Base-by-base conservation (phyloP, 2,797 vertebrate genomes). In the Manis javanica region DNA sequence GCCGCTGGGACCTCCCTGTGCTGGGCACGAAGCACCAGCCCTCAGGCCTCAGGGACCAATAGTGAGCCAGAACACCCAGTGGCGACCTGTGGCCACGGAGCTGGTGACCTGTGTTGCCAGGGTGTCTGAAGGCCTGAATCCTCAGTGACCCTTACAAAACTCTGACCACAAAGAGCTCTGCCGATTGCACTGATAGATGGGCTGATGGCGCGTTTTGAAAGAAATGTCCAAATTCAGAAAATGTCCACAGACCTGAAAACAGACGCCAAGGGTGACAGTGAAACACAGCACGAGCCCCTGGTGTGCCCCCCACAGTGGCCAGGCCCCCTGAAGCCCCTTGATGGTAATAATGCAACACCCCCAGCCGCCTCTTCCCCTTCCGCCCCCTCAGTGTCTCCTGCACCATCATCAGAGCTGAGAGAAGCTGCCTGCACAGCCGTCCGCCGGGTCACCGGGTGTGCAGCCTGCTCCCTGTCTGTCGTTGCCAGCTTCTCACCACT, bases 91-190 rank as follows among this genome's bases (percentile, higher is more conserved):
- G 24, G 57, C 55, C 3, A 2, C 0, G 39, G 46, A 51, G 53
- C 42, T 39, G 2, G 1, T 0, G 18, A 10, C 26, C 4, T 1
- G n/a, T 5, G 39, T 39, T 10, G 0, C 68, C 21, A 4, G 26
- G 26, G 3, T 8, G 18, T 5, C 3, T 57, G 3, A 1, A 13
- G 0, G 24, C 11, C n/a, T 2, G 0, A 0, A 0, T 5, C n/a
- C n/a, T 6, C 2, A 0, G 19, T 0, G 1, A 34, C 59, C 39
- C 31, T 0, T 1, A 23, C 34, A 11, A 51, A 49, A 24, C 31
- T 1, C 31, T 1, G 19, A n/a, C n/a, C 3, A 0, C 24, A 0
- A 0, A 2, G 55, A 21, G 19, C 29, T 7, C 34, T 23, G 9
- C 11, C 53, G 1, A 0, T 12, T 4, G 42, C 0, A 1, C 2